A percentile compares a stretch with the other conserved stretches of the same genome.
Evolutionary conservation across 2,888 invertebrate genomes (phyloP).

Genomic region (Magallana nippona): DNA sequence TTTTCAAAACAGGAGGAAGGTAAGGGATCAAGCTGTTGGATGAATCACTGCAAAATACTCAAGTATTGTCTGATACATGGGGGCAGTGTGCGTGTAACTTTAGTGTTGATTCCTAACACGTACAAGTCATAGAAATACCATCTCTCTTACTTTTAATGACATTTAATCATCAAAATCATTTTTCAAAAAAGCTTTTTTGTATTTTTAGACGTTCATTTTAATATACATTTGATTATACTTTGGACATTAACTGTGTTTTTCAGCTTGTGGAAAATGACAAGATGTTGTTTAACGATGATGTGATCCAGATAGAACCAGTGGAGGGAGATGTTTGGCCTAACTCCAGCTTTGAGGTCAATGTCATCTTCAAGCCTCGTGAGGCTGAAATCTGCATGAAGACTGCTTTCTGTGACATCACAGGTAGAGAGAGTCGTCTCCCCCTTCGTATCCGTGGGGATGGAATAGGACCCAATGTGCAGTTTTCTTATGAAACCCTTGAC

Average conservation of each 20-base stretch:
- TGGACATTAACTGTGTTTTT: neutral
- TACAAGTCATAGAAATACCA: too few species aligned
- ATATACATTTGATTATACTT: too few species aligned
- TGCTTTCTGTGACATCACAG: slow-evolving; percentile 80
- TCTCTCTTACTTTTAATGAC: too few species aligned
- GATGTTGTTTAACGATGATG: slow-evolving; percentile 78
- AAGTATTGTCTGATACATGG: too few species aligned
- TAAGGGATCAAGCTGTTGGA: slow-evolving; percentile 47
- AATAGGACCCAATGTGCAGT: slow-evolving; percentile 79
- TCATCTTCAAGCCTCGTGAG: slow-evolving; percentile 78
- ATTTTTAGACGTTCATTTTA: too few species aligned
- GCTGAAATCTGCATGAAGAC: slow-evolving; percentile 77
- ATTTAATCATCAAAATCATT: too few species aligned
- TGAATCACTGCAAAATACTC: too few species aligned
- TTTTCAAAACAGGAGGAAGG: slow-evolving; percentile 78
- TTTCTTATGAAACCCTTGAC: slow-evolving; percentile 78
- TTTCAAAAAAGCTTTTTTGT: too few species aligned
- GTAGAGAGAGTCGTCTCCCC: slow-evolving; percentile 78
- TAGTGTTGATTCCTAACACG: too few species aligned
- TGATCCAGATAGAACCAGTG: slow-evolving; percentile 77
- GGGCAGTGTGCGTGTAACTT: too few species aligned
- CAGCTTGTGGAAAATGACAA: slow-evolving; percentile 75
- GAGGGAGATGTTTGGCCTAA: slow-evolving; percentile 80
- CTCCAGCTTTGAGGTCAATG: slow-evolving; percentile 75
- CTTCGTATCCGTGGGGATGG: slow-evolving; percentile 78